Percentiles rank a stretch among this genome's conserved stretches.
phyloP scores from a whole-genome alignment of 2,797 vertebrate species.

The Gymnopithys bicolor region DNA sequence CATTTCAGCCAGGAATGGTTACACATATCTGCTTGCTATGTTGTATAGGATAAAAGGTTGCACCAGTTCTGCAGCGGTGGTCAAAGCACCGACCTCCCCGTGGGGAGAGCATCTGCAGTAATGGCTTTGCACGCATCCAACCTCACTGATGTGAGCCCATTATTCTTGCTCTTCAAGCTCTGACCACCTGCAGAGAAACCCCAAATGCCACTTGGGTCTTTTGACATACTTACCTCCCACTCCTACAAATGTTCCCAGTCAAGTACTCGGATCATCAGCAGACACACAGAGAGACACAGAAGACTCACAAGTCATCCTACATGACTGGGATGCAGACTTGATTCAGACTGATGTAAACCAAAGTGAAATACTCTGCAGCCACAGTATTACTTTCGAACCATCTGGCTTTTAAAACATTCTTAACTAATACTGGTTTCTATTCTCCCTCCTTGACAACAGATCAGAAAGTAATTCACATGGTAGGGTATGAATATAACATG shows the following conservation, averaged over 20 bases:
- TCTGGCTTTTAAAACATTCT: background rate
- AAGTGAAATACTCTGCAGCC: background rate
- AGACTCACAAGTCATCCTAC: background rate
- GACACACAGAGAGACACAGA: background rate
- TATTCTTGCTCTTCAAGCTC: background rate
- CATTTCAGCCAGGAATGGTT: background rate
- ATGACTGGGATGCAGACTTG: background rate
- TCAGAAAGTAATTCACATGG: background rate
- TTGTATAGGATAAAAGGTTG: accelerated
- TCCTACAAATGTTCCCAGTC: background rate
- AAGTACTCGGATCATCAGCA: background rate
- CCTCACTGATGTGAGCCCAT: background rate
- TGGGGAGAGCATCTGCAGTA: background rate
- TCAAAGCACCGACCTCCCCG: background rate
- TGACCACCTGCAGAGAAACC: background rate
- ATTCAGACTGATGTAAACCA: background rate
- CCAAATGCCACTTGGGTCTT: background rate
- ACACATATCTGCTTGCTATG: accelerated
- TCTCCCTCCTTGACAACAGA: background rate
- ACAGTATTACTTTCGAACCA: background rate
- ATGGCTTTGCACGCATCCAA: background rate
- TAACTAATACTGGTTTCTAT: background rate
- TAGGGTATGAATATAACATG: background rate
- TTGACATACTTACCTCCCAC: background rate
- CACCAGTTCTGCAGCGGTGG: background rate